These are phyloP conservation scores for Polydrusus cervinus DNA, from an alignment of 2,888 invertebrate species.

Conservation along the genomic window DNA sequence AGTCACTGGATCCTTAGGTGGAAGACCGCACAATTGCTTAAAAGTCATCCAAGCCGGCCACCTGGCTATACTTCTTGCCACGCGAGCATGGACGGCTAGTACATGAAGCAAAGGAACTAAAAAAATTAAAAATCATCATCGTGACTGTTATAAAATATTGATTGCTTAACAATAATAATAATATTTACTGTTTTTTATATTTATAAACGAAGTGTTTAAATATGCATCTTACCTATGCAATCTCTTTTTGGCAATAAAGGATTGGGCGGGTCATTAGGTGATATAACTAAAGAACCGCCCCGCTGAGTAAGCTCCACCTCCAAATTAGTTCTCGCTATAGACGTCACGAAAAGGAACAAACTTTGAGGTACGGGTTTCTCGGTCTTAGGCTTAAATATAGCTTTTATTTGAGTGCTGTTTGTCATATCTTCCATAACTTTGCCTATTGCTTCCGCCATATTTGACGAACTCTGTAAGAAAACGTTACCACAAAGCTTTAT, in stretches of 20 bases:
- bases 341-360: slow-evolving; percentile 91
- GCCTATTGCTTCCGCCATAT: slow-evolving; percentile 90
- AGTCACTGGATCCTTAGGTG: slow-evolving; percentile 63
- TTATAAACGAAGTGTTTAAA: background rate
- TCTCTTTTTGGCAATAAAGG: slow-evolving; percentile 85
- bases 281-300: slow-evolving; percentile 81
- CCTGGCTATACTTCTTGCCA: slow-evolving; percentile 78
- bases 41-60: slow-evolving; percentile 74
- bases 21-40: slow-evolving; percentile 73
- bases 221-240: slow-evolving; percentile 78
- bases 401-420: slow-evolving; percentile 87
- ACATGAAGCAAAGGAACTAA: slow-evolving; percentile 92
- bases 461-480: slow-evolving; percentile 76
- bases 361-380: slow-evolving; percentile 80
- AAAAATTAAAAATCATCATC: slow-evolving; percentile 61
- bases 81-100: slow-evolving; percentile 88
- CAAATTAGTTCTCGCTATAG: slow-evolving; percentile 91
- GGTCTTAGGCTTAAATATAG: slow-evolving; percentile 83
- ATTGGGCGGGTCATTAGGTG: slow-evolving; percentile 70
- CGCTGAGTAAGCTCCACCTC: slow-evolving; percentile 94
- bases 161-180: too few relatives aligned
- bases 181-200: too few relatives aligned
- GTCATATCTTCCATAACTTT: slow-evolving; percentile 97
- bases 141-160: too few relatives aligned
- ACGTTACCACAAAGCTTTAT: background rate